phyloP scores from a whole-genome alignment of 2,888 invertebrate species.

The Synergus itoensis region DNA sequence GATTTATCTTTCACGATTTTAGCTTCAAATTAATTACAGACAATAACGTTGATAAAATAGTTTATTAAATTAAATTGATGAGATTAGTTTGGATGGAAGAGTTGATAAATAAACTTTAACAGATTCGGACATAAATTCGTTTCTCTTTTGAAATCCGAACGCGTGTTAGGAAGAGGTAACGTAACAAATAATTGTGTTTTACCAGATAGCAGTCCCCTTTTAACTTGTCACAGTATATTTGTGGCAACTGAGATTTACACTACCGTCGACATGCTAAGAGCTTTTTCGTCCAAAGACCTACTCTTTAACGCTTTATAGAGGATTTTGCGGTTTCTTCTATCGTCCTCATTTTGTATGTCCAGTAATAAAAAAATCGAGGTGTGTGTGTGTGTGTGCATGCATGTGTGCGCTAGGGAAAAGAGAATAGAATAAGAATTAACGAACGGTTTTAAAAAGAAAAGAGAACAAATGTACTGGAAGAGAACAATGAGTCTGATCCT shows the following conservation, averaged over 20 bases:
- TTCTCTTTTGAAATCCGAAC: slow-evolving; percentile 43
- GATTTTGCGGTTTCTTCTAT: slow-evolving; percentile 57
- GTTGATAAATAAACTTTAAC: neutral
- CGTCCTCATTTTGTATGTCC: neutral
- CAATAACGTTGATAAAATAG: too few species aligned
- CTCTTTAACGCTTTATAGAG: slow-evolving; percentile 63
- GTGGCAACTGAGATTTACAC: slow-evolving; percentile 64
- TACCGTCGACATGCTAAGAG: slow-evolving; percentile 72
- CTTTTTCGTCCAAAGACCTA: slow-evolving; percentile 65
- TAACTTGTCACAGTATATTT: slow-evolving; percentile 73
- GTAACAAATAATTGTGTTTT: slow-evolving; percentile 71
- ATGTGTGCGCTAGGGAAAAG: neutral
- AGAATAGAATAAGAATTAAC: neutral
- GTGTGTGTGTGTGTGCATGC: neutral
- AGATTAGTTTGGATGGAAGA: neutral
- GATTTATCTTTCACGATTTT: neutral
- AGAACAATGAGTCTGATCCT: neutral
- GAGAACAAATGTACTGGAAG: neutral
- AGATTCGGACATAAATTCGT: slow-evolving; percentile 14
- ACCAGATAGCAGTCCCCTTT: slow-evolving; percentile 70
- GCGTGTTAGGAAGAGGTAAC: slow-evolving; percentile 29
- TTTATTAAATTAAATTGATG: neutral
- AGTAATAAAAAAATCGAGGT: neutral
- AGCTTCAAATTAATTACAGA: neutral
- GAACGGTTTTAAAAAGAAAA: neutral